phyloP scores from a whole-genome alignment of 2,888 invertebrate species.

The Melanophora roralis region DNA sequence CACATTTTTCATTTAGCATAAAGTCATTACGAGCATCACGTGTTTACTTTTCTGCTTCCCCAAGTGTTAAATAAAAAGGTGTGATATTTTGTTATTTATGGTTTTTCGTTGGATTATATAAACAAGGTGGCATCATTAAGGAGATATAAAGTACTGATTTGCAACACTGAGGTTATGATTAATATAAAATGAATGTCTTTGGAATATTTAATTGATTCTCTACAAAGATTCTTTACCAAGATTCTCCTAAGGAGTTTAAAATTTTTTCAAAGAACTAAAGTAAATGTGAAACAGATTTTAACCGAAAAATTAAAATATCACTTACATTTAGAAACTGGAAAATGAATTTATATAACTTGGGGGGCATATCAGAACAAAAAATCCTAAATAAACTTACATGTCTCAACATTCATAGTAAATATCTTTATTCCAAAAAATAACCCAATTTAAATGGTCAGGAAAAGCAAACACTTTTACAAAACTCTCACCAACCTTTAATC shows the following conservation, averaged over 20 bases:
- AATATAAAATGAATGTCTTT: too few species aligned
- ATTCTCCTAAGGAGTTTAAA: too few species aligned
- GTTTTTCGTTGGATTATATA: not conserved
- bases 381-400: not conserved
- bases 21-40: not conserved
- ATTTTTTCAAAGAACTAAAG: not conserved
- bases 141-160: not conserved
- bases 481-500: not conserved
- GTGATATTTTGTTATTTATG: conserved; percentile 16
- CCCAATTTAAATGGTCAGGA: not conserved
- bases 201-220: too few species aligned
- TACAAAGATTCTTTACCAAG: too few species aligned
- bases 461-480: not conserved
- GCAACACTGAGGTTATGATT: not conserved
- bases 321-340: not conserved
- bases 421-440: not conserved
- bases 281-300: not conserved
- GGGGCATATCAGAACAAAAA: not conserved
- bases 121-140: conserved; percentile 3
- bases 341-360: not conserved
- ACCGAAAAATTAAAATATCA: not conserved
- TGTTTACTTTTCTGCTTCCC: not conserved
- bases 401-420: not conserved
- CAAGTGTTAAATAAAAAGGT: conserved; percentile 29
- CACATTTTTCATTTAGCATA: not conserved